These are phyloP conservation scores for Toxotes jaculatrix DNA, from an alignment of 2,113 vertebrate genomes.

Conservation along the genomic window DNA sequence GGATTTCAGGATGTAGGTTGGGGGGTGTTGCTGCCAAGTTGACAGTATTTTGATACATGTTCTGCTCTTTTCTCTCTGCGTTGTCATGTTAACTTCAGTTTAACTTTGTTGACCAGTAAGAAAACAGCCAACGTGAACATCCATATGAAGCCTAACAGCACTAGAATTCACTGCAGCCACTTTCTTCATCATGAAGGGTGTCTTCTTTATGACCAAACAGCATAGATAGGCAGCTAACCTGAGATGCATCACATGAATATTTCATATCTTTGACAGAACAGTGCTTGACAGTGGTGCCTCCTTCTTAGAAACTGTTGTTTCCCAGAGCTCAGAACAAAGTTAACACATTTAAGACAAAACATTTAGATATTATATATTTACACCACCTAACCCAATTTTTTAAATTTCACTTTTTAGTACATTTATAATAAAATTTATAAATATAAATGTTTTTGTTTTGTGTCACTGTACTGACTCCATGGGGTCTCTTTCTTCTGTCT, in stretches of 20 bases:
- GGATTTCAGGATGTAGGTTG: constrained; percentile 42
- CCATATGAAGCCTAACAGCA: constrained; percentile 14
- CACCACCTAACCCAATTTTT: constrained; percentile 4
- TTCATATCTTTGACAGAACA: constrained; percentile 36
- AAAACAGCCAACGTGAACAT: background rate
- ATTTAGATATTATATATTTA: constrained; percentile 46
- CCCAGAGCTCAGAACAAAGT: constrained; percentile 32
- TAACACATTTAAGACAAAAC: constrained; percentile 18
- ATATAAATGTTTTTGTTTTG: constrained; percentile 34
- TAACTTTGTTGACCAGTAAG: background rate
- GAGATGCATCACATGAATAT: constrained; percentile 30
- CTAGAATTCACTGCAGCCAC: background rate
- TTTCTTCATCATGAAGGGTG: background rate
- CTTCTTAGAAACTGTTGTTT: constrained; percentile 9
- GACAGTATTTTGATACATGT: constrained; percentile 15
- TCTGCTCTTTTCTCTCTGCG: constrained; percentile 14
- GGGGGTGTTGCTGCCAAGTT: background rate
- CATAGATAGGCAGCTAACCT: constrained; percentile 7
- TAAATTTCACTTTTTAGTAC: constrained; percentile 7
- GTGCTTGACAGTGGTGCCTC: background rate
- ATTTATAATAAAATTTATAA: background rate
- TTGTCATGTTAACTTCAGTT: constrained; percentile 7
- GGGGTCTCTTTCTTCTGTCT: constrained; percentile 12
- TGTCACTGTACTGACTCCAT: constrained; percentile 1
- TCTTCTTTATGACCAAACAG: constrained; percentile 30